Conservation (phyloP, 2,888 invertebrate genomes). For the Aleiodes alternator region DNA sequence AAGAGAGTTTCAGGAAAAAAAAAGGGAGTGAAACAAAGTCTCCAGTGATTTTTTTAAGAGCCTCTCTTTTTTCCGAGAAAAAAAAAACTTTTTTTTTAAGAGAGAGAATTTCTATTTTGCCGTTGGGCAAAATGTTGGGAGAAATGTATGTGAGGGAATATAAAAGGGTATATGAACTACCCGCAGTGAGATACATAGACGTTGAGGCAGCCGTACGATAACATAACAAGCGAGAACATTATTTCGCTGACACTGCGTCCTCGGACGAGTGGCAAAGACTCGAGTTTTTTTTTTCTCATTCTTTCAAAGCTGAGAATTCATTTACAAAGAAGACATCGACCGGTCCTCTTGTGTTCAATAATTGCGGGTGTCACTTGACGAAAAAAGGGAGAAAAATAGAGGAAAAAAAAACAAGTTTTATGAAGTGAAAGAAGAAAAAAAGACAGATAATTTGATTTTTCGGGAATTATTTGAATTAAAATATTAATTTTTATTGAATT, state of each 20-base stretch:
- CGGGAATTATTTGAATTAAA: not conserved
- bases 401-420: not conserved
- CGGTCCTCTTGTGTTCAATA: constrained; percentile 58
- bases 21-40: no score
- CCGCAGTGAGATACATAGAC: constrained; percentile 15
- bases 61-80: not conserved
- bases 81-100: no score
- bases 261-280: constrained; percentile 37
- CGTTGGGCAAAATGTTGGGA: not conserved
- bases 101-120: constrained; percentile 1
- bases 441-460: no score
- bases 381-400: no score
- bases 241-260: constrained; percentile 40
- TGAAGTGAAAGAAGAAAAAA: not conserved
- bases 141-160: not conserved
- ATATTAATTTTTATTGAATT: not conserved
- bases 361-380: constrained; percentile 53
- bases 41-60: not conserved
- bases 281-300: constrained; percentile 16
- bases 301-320: constrained; percentile 42
- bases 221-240: constrained; percentile 36
- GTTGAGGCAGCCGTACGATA: constrained; percentile 13
- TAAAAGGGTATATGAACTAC: constrained; percentile 9
- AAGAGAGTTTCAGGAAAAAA: no score
- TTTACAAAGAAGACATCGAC: constrained; percentile 25